Evolutionary conservation across 2,113 vertebrate genomes (phyloP).

Genomic region (Neodontobutis hainanensis): DNA sequence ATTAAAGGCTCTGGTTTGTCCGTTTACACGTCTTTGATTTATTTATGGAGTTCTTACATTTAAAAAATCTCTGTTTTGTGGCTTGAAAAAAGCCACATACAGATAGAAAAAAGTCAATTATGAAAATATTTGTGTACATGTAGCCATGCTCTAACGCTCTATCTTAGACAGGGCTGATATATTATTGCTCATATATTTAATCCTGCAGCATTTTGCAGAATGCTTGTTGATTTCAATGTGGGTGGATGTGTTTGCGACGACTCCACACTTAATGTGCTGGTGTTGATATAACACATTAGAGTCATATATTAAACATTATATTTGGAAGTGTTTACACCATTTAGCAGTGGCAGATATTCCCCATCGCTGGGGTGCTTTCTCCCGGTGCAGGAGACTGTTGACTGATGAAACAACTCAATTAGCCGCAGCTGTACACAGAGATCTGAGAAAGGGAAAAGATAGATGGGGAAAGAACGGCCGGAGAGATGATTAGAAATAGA

Average conservation of each 20-base stretch:
- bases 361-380: conserved; percentile 8
- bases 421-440: conserved; percentile 16
- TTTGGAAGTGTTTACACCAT: conserved; percentile 36
- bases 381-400: conserved; percentile 6
- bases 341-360: conserved; percentile 21
- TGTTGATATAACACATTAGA: conserved; percentile 21
- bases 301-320: conserved; percentile 17
- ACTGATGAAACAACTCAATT: conserved; percentile 47
- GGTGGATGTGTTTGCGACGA: conserved; percentile 2
- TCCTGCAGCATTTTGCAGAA: neutral
- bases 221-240: conserved; percentile 11
- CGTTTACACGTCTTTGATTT: no score
- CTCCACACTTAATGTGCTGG: conserved; percentile 11
- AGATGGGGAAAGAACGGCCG: neutral
- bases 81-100: no score
- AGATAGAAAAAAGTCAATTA: no score
- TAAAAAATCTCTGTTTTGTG: no score
- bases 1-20: no score
- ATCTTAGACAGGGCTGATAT: neutral
- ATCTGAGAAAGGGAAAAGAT: conserved; percentile 12
- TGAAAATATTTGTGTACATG: conserved; percentile 5
- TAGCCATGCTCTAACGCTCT: neutral
- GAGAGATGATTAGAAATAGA: neutral
- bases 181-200: neutral
- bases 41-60: no score